Evolutionary conservation across 2,888 invertebrate genomes (phyloP), one percentile per base, ranked within the genome.

Genomic region (Cosmia trapezina): DNA sequence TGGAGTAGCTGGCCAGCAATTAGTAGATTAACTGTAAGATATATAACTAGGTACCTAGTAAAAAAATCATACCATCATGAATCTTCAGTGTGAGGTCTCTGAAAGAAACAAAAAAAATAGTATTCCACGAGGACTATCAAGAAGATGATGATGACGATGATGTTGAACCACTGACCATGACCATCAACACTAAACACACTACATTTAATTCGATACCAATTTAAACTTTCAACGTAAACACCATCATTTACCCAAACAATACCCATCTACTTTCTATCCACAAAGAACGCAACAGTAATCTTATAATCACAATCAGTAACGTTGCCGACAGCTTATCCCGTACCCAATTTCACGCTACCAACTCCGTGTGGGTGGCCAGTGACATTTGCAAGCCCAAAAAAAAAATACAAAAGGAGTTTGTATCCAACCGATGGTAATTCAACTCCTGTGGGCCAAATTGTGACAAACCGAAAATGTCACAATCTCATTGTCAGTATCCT

Each of bases 401-500:
- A 33, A 80, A 73, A 41, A 12, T 64, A 81, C 72, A 80, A 84
- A 79, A 77, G 75, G 41, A 87, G 76, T 70, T 84, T 85, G 82
- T 81, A 84, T 76, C 84, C 87, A 84, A 88, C 87, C 91, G 90
- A 86, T 86, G 88, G 89, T 90, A 93, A 92, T 88, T 82, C 89
- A 82, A 85, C 87, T 90, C 92, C 91, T 93, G 92, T 91, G 92
- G 91, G 77, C 91, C 70, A 86, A 81, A 89, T 89, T 87, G 89
- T 91, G 89, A 91, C 92, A 92, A 90, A 90, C 91, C 88, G 80
- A 90, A 90, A 89, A 92, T 95, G 95, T 94, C 94, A 95, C 94
- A 93, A 93, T 89, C 60, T 71, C 73, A 77, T 83, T 81, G 80
- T 85, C 64, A 90, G 91, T 89, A 91, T 85, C 79, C 87, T 59